Evolutionary conservation across 2,888 invertebrate species (phyloP).

Genomic region (Lasioglossum malachurum): DNA sequence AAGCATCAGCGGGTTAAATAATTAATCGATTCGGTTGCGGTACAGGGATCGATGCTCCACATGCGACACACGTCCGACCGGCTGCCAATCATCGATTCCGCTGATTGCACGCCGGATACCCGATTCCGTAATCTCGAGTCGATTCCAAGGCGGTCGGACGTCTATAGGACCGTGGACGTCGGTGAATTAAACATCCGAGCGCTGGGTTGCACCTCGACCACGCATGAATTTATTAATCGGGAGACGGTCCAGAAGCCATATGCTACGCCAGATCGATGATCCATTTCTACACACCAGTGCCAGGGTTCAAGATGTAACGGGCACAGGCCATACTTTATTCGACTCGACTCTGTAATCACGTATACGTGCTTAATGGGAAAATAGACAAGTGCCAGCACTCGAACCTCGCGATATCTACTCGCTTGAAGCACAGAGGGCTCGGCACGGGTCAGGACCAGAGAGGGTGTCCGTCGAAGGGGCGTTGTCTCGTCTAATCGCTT

Average conservation of each 20-base stretch:
- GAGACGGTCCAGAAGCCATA: constrained; percentile 55
- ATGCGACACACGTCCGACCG: constrained; percentile 13
- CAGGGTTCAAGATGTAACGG: constrained; percentile 46
- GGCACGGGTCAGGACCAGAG: constrained; percentile 40
- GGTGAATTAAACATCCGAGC: constrained; percentile 35
- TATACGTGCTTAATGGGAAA: constrained; percentile 78
- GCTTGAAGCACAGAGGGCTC: constrained; percentile 45
- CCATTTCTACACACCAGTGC: constrained; percentile 58
- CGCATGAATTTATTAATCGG: constrained; percentile 65
- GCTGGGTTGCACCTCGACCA: background rate
- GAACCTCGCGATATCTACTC: constrained; percentile 67
- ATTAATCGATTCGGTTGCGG: constrained; percentile 39
- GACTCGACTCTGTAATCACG: constrained; percentile 71
- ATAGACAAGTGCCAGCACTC: constrained; percentile 74
- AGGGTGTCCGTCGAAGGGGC: constrained; percentile 62
- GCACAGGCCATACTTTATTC: constrained; percentile 48
- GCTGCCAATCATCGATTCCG: constrained; percentile 41
- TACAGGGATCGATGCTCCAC: constrained; percentile 26
- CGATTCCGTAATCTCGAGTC: constrained; percentile 37
- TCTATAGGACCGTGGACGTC: background rate
- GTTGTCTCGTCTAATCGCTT: constrained; percentile 77
- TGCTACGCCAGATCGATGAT: constrained; percentile 63
- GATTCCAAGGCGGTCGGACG: constrained; percentile 24
- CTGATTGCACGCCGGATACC: constrained; percentile 22
- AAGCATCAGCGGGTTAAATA: constrained; percentile 20